Conservation (phyloP, 2,113 vertebrate genomes). For the Phaetusa simplex region DNA sequence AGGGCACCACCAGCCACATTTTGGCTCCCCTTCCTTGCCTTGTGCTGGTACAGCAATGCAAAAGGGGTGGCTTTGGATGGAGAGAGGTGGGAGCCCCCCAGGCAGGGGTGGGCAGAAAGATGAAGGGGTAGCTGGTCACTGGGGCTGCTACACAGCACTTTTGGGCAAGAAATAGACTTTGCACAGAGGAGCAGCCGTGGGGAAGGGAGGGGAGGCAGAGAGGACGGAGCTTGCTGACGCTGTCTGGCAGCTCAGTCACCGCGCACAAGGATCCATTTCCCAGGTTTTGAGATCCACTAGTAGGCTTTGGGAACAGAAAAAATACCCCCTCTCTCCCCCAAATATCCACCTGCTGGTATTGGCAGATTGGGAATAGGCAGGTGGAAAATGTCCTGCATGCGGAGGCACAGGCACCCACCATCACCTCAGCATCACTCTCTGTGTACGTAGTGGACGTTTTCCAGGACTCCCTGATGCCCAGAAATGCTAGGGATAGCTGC, state of each 20-base stretch:
- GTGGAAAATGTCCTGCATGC: not conserved
- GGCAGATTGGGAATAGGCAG: not conserved
- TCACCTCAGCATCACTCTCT: not conserved
- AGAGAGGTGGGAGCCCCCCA: not conserved
- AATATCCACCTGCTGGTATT: not conserved
- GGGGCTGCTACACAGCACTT: not conserved
- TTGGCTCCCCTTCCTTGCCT: not conserved
- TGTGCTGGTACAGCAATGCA: not conserved
- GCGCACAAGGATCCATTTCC: not conserved
- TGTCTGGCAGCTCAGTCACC: not conserved
- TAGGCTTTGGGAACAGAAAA: not conserved
- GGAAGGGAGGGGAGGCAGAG: not conserved
- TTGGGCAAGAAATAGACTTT: not conserved
- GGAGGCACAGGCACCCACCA: not conserved
- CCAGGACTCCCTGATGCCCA: not conserved
- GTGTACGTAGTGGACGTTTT: not conserved
- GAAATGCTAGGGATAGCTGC: not conserved
- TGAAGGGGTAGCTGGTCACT: rapidly evolving
- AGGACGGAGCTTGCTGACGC: not conserved
- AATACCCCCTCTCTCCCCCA: not conserved
- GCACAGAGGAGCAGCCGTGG: not conserved
- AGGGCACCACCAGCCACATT: not conserved
- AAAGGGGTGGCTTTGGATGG: not conserved
- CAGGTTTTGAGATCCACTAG: not conserved
- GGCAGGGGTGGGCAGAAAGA: not conserved